A percentile compares a stretch with the other conserved stretches of the same genome.
Conservation (phyloP, 2,797 vertebrate genomes). For the Leptatherina wallacei region DNA sequence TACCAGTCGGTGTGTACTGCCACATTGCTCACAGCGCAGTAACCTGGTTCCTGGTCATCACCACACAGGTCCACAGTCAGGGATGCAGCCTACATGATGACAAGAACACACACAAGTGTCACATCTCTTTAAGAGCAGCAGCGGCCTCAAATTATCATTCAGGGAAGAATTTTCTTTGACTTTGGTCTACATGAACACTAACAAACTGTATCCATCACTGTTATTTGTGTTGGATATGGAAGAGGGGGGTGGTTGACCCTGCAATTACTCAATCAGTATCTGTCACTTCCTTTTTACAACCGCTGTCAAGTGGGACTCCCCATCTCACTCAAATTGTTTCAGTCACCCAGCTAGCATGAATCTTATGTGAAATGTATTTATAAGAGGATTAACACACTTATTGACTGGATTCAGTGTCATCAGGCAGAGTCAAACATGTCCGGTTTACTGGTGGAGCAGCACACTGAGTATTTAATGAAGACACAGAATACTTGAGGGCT, state of each 20-base stretch:
- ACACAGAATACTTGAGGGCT: neutral
- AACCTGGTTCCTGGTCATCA: conserved; percentile 93
- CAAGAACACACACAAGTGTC: conserved; percentile 13
- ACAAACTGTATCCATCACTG: conserved; percentile 20
- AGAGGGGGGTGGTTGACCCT: conserved; percentile 4
- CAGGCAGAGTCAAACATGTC: neutral
- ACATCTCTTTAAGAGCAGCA: conserved; percentile 9
- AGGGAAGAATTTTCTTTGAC: conserved; percentile 11
- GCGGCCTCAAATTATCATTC: conserved; percentile 28
- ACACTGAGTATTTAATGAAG: neutral
- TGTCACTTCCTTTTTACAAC: neutral
- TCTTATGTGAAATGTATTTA: neutral
- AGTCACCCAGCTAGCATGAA: neutral
- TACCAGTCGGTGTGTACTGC: conserved; percentile 95
- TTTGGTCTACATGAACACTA: conserved; percentile 34
- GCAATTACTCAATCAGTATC: conserved; percentile 29
- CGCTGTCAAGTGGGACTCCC: neutral
- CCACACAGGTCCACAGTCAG: conserved; percentile 95
- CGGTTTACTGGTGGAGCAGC: neutral
- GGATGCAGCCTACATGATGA: conserved; percentile 88
- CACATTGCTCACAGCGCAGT: conserved; percentile 94
- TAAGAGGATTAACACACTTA: neutral
- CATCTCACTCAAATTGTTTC: neutral
- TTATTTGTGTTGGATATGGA: conserved; percentile 13
- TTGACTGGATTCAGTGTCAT: neutral